phyloP scores from a whole-genome alignment of 2,888 invertebrate species.

The Helicoverpa assulta region DNA sequence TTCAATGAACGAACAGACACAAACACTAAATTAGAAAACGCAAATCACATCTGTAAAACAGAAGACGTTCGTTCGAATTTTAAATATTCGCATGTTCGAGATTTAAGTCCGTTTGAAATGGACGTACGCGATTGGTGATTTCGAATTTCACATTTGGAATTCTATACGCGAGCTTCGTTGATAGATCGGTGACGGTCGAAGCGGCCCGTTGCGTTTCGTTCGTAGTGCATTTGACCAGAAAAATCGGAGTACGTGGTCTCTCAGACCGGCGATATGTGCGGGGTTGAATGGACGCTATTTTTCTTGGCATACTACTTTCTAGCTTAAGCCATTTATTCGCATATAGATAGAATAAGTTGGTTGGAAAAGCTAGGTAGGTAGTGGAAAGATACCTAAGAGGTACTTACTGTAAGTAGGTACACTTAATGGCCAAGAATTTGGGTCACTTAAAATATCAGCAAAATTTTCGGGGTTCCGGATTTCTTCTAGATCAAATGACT shows the following conservation, averaged over 20 bases:
- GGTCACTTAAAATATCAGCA: background rate
- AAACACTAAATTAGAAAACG: constrained; percentile 53
- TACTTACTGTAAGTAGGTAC: too few species aligned
- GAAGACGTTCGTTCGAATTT: constrained; percentile 81
- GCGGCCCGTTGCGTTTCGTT: constrained; percentile 73
- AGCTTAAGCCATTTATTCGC: constrained; percentile 40
- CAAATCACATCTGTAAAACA: constrained; percentile 79
- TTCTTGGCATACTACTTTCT: constrained; percentile 42
- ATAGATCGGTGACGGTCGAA: constrained; percentile 85
- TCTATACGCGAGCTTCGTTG: constrained; percentile 83
- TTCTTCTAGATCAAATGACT: too few species aligned
- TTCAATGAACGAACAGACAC: constrained; percentile 35
- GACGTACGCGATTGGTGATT: constrained; percentile 82
- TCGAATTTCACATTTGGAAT: constrained; percentile 81
- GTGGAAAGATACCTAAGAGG: background rate
- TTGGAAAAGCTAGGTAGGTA: background rate
- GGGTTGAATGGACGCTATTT: constrained; percentile 62
- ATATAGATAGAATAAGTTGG: constrained; percentile 15
- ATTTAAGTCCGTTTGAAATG: constrained; percentile 81
- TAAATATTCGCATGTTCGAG: constrained; percentile 73
- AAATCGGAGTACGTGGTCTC: constrained; percentile 81
- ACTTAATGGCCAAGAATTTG: background rate
- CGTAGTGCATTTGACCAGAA: constrained; percentile 86
- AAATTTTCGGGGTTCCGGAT: background rate
- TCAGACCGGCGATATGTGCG: constrained; percentile 66